Conservation (phyloP, 2,888 invertebrate genomes). For the Chloromyia formosa region DNA sequence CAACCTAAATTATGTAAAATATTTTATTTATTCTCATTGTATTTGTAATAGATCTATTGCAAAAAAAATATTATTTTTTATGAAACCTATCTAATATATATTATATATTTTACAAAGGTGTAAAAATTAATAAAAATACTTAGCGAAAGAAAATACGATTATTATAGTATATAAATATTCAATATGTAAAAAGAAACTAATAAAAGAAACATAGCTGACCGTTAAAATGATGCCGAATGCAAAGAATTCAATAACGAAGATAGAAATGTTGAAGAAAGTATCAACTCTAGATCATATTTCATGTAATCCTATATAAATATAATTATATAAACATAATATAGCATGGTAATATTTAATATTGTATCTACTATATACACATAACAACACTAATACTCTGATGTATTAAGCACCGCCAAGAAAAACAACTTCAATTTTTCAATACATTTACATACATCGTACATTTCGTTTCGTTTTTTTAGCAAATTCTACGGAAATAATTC, state of each 20-base stretch:
- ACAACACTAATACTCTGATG: slow-evolving; percentile 25
- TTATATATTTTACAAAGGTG: slow-evolving; percentile 10
- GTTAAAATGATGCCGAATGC: slow-evolving; percentile 1
- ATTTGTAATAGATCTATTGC: slow-evolving; percentile 4
- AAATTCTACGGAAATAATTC: not conserved
- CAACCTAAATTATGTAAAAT: slow-evolving; percentile 19
- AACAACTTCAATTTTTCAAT: not conserved
- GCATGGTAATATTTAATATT: slow-evolving; percentile 12
- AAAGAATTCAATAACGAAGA: slow-evolving; percentile 9
- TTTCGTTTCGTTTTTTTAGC: not conserved
- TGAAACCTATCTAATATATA: not conserved
- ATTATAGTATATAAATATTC: not conserved
- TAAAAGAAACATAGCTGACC: not conserved
- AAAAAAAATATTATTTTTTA: slow-evolving; percentile 16
- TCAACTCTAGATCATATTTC: slow-evolving; percentile 1
- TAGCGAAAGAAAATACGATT: not conserved
- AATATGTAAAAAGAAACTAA: not conserved
- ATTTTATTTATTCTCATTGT: slow-evolving; percentile 21
- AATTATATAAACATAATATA: not conserved
- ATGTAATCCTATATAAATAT: slow-evolving; percentile 24
- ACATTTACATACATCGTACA: not conserved
- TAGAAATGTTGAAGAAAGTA: too few relatives aligned
- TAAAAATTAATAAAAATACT: slow-evolving; percentile 3
- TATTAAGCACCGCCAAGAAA: slow-evolving; percentile 17
- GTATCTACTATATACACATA: not conserved